Evolutionary conservation across 2,797 vertebrate genomes (phyloP).

Genomic region (Nannoperca australis): DNA sequence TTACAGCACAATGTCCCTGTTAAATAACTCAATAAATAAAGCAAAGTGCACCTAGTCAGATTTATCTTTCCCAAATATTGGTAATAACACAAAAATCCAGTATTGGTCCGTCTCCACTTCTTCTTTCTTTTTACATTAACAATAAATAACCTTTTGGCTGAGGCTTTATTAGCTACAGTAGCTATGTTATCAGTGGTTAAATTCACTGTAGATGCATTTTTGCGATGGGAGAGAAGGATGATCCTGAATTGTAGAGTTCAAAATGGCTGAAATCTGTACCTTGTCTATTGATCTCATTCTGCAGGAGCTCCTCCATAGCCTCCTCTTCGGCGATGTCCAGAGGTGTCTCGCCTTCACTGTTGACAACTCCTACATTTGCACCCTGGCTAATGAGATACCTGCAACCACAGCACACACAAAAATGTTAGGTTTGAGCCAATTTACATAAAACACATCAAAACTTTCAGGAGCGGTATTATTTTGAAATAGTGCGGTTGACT

Average conservation of each 20-base stretch:
- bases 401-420: constrained; percentile 15
- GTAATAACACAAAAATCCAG: neutral
- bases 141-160: neutral
- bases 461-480: neutral
- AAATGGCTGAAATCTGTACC: constrained; percentile 80
- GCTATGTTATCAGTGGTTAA: neutral
- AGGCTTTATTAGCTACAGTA: no score
- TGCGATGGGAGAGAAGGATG: neutral
- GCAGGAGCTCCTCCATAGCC: constrained; percentile 97
- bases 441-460: neutral
- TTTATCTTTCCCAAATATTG: neutral
- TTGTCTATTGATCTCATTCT: constrained; percentile 98
- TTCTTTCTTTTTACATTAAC: neutral
- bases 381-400: constrained; percentile 97
- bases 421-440: neutral
- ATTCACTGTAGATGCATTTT: neutral
- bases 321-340: constrained; percentile 99
- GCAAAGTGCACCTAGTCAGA: neutral
- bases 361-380: constrained; percentile 95
- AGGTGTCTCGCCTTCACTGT: constrained; percentile 98
- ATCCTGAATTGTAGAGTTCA: neutral
- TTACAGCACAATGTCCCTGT: neutral
- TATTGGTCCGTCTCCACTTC: neutral
- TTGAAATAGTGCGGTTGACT: neutral
- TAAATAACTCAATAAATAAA: neutral